phyloP scores from a whole-genome alignment of 1,140 invertebrate species.

The Teleopsis dalmanni region DNA sequence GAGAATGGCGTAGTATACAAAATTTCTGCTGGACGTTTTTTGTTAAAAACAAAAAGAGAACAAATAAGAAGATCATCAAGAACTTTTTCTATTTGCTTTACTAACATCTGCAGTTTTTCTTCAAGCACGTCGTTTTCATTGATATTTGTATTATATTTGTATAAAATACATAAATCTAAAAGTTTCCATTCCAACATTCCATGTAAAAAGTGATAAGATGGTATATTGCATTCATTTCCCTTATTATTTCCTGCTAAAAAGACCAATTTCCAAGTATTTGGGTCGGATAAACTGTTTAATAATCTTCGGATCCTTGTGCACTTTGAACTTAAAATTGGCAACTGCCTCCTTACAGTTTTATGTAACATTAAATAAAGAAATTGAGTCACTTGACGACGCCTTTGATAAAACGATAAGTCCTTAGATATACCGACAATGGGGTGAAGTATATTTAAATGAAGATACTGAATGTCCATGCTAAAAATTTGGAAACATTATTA shows the following conservation, averaged over 20 bases:
- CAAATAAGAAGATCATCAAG: slow-evolving; percentile 29
- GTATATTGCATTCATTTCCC: slow-evolving; percentile 33
- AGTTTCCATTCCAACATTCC: slow-evolving; percentile 38
- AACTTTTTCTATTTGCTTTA: slow-evolving; percentile 20
- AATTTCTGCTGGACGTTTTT: slow-evolving; percentile 25
- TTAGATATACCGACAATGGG: slow-evolving; percentile 14
- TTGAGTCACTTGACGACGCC: slow-evolving; percentile 25
- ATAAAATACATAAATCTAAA: slow-evolving; percentile 26
- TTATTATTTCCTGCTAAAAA: slow-evolving; percentile 36
- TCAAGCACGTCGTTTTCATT: neutral
- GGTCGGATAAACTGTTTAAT: slow-evolving; percentile 24
- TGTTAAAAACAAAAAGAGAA: slow-evolving; percentile 20
- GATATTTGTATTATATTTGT: too few relatives aligned
- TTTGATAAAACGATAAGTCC: slow-evolving; percentile 8
- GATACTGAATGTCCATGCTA: slow-evolving; percentile 35
- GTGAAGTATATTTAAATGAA: slow-evolving; percentile 15
- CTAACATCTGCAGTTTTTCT: neutral
- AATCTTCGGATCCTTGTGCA: slow-evolving; percentile 13
- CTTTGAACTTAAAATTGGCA: slow-evolving; percentile 8
- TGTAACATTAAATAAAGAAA: slow-evolving; percentile 27
- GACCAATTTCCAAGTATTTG: slow-evolving; percentile 24
- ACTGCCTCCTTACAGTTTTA: slow-evolving; percentile 6
- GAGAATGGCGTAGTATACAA: slow-evolving; percentile 28
- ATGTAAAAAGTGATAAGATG: slow-evolving; percentile 38
- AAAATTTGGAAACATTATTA: neutral